A percentile compares a stretch with the other conserved stretches of the same genome.
phyloP scores from a whole-genome alignment of 2,113 vertebrate species.

The Toxotes chatareus region DNA sequence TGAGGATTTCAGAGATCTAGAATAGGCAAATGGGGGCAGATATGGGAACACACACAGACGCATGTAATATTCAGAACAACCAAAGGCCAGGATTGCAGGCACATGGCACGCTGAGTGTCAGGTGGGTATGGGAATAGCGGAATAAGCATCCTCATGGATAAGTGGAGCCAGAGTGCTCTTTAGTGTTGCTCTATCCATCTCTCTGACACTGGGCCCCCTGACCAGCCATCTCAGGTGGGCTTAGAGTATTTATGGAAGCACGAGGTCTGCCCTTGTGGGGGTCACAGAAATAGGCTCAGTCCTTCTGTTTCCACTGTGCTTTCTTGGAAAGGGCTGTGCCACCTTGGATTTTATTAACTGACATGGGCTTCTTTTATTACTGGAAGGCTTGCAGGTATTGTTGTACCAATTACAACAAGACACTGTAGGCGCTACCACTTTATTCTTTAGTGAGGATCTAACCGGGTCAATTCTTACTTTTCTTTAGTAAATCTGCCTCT shows the following conservation, averaged over 20 bases:
- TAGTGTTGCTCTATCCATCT: conserved; percentile 79
- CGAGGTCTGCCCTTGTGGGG: conserved; percentile 48
- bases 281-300: conserved; percentile 33
- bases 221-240: conserved; percentile 72
- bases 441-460: not conserved
- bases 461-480: not conserved
- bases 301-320: conserved; percentile 14
- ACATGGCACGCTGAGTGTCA: conserved; percentile 31
- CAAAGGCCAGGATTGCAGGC: conserved; percentile 16
- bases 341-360: conserved; percentile 2
- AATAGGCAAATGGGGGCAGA: conserved; percentile 5
- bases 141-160: conserved; percentile 63
- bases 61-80: not conserved
- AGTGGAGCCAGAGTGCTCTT: conserved; percentile 73
- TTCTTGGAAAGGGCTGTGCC: conserved; percentile 11
- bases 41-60: not conserved
- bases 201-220: conserved; percentile 67
- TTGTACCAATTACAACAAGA: not conserved
- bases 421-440: not conserved
- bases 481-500: too few relatives aligned
- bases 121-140: conserved; percentile 59
- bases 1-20: not conserved
- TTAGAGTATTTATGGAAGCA: conserved; percentile 73
- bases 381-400: not conserved
- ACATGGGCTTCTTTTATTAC: not conserved